A percentile compares a stretch with the other conserved stretches of the same genome.
Evolutionary conservation across 2,888 invertebrate species (phyloP).

Genomic region (Coremacera marginata): DNA sequence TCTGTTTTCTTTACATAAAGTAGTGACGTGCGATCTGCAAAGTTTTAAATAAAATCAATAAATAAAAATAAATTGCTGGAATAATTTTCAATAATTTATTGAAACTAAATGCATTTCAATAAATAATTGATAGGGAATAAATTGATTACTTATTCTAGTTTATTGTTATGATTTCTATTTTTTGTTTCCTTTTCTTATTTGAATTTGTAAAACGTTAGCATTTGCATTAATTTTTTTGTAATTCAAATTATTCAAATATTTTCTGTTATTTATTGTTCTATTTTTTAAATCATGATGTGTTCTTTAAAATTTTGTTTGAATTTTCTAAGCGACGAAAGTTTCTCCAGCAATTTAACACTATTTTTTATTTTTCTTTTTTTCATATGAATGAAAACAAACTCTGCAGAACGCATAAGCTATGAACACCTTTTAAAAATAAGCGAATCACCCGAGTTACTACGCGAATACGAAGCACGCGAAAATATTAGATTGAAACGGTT

Average conservation of each 20-base stretch:
- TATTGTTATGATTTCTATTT: not conserved
- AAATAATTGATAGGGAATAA: slow-evolving; percentile 49
- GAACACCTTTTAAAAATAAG: slow-evolving; percentile 61
- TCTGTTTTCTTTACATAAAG: not conserved
- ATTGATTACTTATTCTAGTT: not conserved
- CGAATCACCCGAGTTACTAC: slow-evolving; percentile 59
- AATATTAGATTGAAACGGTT: slow-evolving; percentile 44
- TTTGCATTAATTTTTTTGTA: not conserved
- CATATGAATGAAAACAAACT: slow-evolving; percentile 46
- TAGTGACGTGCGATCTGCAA: slow-evolving; percentile 48
- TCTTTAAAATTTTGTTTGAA: not conserved
- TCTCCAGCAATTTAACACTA: slow-evolving; percentile 67
- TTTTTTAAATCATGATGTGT: not conserved
- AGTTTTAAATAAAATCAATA: slow-evolving; percentile 34
- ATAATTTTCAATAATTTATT: slow-evolving; percentile 35
- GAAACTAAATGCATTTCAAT: slow-evolving; percentile 15
- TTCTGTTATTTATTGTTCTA: slow-evolving; percentile 34
- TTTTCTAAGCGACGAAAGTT: slow-evolving; percentile 41
- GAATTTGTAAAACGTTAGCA: not conserved
- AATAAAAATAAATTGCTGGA: slow-evolving; percentile 53
- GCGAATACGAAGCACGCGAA: slow-evolving; percentile 53
- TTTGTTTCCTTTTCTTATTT: not conserved
- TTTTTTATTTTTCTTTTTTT: slow-evolving; percentile 56
- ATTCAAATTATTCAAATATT: slow-evolving; percentile 20
- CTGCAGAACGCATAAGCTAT: slow-evolving; percentile 68